A percentile compares a stretch with the other conserved stretches of the same genome.
Conservation (phyloP, 2,113 vertebrate genomes). For the Pygathrix nemaeus region DNA sequence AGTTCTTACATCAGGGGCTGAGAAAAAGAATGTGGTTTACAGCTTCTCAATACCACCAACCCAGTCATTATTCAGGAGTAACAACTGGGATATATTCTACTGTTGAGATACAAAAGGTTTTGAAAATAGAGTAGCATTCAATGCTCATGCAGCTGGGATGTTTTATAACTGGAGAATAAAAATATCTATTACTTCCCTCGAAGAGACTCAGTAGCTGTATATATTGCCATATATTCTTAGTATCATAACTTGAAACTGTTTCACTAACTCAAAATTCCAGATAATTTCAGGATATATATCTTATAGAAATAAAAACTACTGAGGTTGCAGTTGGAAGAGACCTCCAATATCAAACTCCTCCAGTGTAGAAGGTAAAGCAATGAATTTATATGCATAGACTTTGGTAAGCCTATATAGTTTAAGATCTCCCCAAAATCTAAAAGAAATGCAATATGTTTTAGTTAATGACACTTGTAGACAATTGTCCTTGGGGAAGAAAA, state of each 20-base stretch:
- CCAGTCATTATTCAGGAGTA: constrained; percentile 39
- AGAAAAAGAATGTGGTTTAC: constrained; percentile 15
- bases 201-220: background rate
- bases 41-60: background rate
- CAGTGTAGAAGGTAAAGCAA: constrained; percentile 12
- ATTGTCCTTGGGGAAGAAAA: background rate
- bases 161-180: constrained; percentile 62
- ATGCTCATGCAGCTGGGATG: constrained; percentile 28
- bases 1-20: background rate
- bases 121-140: constrained; percentile 38
- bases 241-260: constrained; percentile 35
- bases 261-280: constrained; percentile 19
- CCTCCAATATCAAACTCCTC: background rate
- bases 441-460: background rate
- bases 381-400: background rate
- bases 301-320: constrained; percentile 33
- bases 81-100: background rate
- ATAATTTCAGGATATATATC: background rate
- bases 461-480: background rate
- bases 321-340: background rate
- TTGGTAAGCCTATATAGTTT: background rate
- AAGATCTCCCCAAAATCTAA: background rate
- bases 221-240: constrained; percentile 40
- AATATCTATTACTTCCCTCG: constrained; percentile 45
- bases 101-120: constrained; percentile 30